Percentiles rank a stretch among this genome's conserved stretches.
Evolutionary conservation across 2,888 invertebrate species (phyloP).

Genomic region (Drosophila sordidapex): DNA sequence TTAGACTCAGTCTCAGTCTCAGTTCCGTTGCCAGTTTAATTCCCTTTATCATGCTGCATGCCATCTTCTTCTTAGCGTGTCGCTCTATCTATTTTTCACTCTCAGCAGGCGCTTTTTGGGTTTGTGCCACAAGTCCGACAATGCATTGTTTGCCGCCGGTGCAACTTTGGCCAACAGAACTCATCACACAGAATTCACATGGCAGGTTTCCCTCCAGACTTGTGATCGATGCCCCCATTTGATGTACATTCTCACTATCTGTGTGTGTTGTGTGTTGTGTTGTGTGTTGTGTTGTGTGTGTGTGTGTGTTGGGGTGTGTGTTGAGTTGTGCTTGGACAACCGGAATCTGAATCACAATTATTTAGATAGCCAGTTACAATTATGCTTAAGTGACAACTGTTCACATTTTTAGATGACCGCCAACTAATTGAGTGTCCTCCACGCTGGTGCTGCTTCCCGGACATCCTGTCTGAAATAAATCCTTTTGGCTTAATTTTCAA

Average conservation of each 20-base stretch:
- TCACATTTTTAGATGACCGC: neutral
- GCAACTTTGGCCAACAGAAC: constrained; percentile 32
- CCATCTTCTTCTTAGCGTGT: neutral
- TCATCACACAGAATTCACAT: constrained; percentile 13
- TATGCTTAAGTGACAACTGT: neutral
- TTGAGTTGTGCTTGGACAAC: constrained; percentile 13
- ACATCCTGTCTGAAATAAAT: neutral
- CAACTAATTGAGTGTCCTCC: neutral
- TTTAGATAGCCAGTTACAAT: neutral
- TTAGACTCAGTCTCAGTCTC: neutral
- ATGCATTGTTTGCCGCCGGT: constrained; percentile 40
- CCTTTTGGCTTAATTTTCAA: neutral
- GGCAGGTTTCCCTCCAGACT: constrained; percentile 6
- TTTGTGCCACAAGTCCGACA: constrained; percentile 4
- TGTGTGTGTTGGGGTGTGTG: constrained; percentile 1
- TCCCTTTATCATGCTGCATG: neutral
- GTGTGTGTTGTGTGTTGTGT: constrained; percentile 16
- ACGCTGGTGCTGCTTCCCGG: neutral
- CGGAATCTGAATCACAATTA: constrained; percentile 10
- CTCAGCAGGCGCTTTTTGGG: constrained; percentile 8
- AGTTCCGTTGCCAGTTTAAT: constrained; percentile 6
- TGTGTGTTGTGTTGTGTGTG: constrained; percentile 10
- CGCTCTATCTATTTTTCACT: neutral
- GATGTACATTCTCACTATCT: constrained; percentile 4
- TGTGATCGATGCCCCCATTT: constrained; percentile 31